Evolutionary conservation across 2,888 invertebrate genomes (phyloP), one percentile per base, ranked within the genome.

Genomic region (Iselma pallidipennis): DNA sequence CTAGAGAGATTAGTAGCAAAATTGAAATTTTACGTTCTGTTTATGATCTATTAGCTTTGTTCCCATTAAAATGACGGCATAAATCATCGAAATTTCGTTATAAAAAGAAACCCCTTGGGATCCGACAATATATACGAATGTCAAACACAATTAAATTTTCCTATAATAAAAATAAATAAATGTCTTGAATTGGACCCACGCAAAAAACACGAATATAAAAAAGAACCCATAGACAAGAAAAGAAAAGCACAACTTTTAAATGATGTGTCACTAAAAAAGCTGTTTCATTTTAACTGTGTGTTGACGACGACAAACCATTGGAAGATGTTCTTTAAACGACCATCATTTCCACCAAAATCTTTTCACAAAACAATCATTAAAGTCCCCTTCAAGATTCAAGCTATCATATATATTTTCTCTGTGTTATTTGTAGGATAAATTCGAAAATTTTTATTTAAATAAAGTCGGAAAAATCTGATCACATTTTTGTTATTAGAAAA

Each of bases 231-330:
- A 29, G 12, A 29, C 29, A 29, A 56, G 60, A 55, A 55, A 48
- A 60, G 56, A 56, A 60, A 56, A 60, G 56, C 55, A 66, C 63
- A 66, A 66, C 55, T 59, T 51, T 54, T 66, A 66, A 63, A 63
- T 66, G 66, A 66, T 61, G 50, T 49, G 63, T 63, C 59, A 61
- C 58, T 59, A 60, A 61, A 61, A 59, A 61, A 57, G 57, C 57
- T 61, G 57, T 53, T 57, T 61, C 61, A 45, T 61, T 59, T 61
- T 50, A 48, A 45, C 48, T 45, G 14, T 19, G 19, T 4, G 12
- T 19, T 16, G n/a, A n/a, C 10, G 59, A 59, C 54, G 54, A 59
- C 54, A 54, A 59, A 59, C 59, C 29, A 29, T 52, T 5, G 25
- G 25, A 25, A 28, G 16, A 14, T 31, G 6, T 31, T 7, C 19